Percentiles rank a stretch among this genome's conserved stretches.
These are phyloP conservation scores for Salarias fasciatus DNA, from an alignment of 2,797 vertebrate species.

Conservation along the genomic window DNA sequence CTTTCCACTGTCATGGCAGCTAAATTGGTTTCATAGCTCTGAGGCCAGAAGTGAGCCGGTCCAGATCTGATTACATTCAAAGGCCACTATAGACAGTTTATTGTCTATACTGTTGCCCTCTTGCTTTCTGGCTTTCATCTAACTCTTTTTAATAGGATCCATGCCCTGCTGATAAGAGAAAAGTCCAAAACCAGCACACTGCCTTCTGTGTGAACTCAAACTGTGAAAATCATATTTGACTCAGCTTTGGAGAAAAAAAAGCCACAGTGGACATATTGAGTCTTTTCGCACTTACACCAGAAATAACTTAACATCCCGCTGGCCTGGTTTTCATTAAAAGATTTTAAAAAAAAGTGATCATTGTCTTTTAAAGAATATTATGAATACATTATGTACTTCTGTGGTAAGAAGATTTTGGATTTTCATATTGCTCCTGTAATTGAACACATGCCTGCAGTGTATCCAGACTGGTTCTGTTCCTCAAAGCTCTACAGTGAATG, in stretches of 20 bases:
- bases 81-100: slow-evolving; percentile 24
- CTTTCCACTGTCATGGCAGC: neutral
- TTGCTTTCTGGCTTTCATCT: slow-evolving; percentile 27
- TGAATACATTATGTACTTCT: slow-evolving; percentile 15
- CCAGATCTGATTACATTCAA: slow-evolving; percentile 44
- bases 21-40: neutral
- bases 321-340: slow-evolving; percentile 12
- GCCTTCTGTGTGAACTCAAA: slow-evolving; percentile 33
- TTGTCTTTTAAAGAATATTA: slow-evolving; percentile 15
- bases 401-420: neutral
- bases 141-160: slow-evolving; percentile 35
- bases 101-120: slow-evolving; percentile 29
- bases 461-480: neutral
- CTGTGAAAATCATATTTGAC: slow-evolving; percentile 19
- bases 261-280: neutral
- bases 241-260: neutral
- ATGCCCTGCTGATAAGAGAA: slow-evolving; percentile 38
- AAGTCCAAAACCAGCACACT: slow-evolving; percentile 26
- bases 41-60: slow-evolving; percentile 10
- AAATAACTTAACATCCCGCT: neutral
- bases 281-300: neutral
- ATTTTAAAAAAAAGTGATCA: slow-evolving; percentile 11
- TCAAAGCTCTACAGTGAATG: slow-evolving; percentile 6
- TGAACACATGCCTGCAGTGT: slow-evolving; percentile 5
- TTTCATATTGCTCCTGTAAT: slow-evolving; percentile 21